phyloP scores from a whole-genome alignment of 30 jellyfish, hydroid and myxozoan genomes.

The Pelagia noctiluca region DNA sequence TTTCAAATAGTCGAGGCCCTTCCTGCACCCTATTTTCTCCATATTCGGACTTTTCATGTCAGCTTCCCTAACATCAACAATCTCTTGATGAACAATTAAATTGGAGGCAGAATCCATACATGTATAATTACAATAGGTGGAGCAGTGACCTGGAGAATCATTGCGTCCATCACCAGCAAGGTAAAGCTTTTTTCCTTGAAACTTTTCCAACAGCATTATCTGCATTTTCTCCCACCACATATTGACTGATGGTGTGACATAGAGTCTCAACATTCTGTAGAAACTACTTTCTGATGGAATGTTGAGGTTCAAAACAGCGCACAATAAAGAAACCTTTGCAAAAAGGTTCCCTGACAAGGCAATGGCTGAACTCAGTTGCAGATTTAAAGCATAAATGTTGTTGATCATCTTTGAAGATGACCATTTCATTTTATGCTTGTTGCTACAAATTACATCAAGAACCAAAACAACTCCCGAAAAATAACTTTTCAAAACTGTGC shows the following conservation, averaged over 20 bases:
- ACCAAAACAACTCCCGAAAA: constrained; percentile 1
- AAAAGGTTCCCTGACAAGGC: too few species aligned
- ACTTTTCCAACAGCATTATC: background rate
- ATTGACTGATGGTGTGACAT: background rate
- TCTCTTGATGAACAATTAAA: too few species aligned
- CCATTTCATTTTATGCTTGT: background rate
- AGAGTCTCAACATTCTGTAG: background rate
- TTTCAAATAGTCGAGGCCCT: too few species aligned
- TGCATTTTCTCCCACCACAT: constrained; percentile 11
- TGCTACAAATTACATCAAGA: background rate
- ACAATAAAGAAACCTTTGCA: constrained; percentile 5
- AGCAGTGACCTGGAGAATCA: constrained; percentile 19
- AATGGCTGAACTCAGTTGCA: background rate
- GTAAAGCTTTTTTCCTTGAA: background rate
- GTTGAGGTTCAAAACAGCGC: constrained; percentile 8
- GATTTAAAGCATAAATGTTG: background rate
- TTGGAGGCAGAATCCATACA: background rate
- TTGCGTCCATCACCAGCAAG: constrained; percentile 18
- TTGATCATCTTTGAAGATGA: background rate
- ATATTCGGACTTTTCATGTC: too few species aligned
- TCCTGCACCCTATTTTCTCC: too few species aligned
- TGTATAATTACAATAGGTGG: constrained; percentile 10
- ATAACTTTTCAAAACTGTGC: too few species aligned
- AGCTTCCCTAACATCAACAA: too few species aligned
- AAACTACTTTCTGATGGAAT: constrained; percentile 10